phyloP scores from a whole-genome alignment of 2,113 vertebrate species.

The Hypomesus transpacificus region DNA sequence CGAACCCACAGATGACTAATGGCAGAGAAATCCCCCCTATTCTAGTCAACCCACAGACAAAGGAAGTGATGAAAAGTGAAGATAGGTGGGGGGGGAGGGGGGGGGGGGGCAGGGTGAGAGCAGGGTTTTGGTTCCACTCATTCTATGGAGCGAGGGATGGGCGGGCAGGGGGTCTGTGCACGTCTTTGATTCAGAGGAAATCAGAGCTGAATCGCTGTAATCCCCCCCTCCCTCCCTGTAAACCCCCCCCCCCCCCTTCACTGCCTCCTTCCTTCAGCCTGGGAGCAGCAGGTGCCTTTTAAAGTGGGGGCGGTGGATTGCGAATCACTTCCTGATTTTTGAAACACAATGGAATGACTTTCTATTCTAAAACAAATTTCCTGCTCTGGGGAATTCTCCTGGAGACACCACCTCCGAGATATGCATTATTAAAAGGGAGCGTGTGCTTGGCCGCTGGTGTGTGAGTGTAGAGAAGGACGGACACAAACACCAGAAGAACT shows the following conservation, averaged over 20 bases:
- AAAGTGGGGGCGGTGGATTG: not conserved
- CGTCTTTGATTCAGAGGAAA: slow-evolving; percentile 3
- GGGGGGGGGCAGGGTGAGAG: not conserved
- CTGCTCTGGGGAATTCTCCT: slow-evolving; percentile 1
- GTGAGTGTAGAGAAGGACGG: not conserved
- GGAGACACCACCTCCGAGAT: not conserved
- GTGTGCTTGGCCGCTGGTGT: slow-evolving; percentile 12
- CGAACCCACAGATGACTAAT: no score
- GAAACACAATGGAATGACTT: slow-evolving; percentile 1
- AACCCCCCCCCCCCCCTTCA: no score
- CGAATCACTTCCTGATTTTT: slow-evolving; percentile 1
- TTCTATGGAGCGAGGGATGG: slow-evolving; percentile 3
- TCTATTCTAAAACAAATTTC: slow-evolving; percentile 17
- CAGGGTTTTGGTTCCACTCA: not conserved
- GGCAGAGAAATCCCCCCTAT: no score
- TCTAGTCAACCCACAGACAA: no score
- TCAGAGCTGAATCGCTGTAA: not conserved
- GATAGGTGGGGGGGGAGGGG: not conserved
- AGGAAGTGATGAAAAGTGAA: no score
- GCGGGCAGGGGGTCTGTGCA: not conserved
- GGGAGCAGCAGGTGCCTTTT: slow-evolving; percentile 12
- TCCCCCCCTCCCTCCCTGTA: not conserved
- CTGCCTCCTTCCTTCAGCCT: not conserved
- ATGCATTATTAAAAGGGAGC: slow-evolving; percentile 16
- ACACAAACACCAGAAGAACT: slow-evolving; percentile 19